phyloP scores from a whole-genome alignment of 1,140 invertebrate species.

The Chymomyza costata region DNA sequence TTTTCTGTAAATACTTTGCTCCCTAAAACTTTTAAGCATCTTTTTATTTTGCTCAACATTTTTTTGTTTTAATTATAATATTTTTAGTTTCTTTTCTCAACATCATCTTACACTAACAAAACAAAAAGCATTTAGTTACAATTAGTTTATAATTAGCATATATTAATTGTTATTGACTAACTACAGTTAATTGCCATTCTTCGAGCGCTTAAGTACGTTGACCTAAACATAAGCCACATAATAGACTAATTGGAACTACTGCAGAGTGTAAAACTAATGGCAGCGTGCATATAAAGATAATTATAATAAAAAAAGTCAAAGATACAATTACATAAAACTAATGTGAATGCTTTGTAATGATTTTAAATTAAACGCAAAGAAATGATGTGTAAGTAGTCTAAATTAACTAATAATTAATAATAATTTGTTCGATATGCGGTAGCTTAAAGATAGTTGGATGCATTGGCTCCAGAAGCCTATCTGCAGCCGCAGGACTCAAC shows the following conservation, averaged over 20 bases:
- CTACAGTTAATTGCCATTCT: constrained; percentile 36
- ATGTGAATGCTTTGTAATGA: constrained; percentile 51
- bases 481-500: constrained; percentile 89
- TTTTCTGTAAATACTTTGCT: too few relatives aligned
- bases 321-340: constrained; percentile 24
- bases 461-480: constrained; percentile 75
- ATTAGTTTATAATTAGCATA: too few relatives aligned
- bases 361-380: constrained; percentile 47
- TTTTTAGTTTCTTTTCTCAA: too few relatives aligned
- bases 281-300: constrained; percentile 32
- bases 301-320: constrained; percentile 24
- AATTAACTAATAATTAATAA: too few relatives aligned
- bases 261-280: too few relatives aligned
- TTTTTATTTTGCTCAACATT: too few relatives aligned
- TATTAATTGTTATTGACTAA: constrained; percentile 42
- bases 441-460: constrained; percentile 13
- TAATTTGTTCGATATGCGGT: constrained; percentile 48
- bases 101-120: too few relatives aligned
- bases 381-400: constrained; percentile 11
- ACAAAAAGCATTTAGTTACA: constrained; percentile 16
- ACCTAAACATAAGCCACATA: constrained; percentile 31
- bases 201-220: constrained; percentile 55
- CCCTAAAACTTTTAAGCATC: too few relatives aligned
- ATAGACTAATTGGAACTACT: constrained; percentile 31
- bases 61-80: too few relatives aligned